These are phyloP conservation scores for Coryphaenoides rupestris DNA, from an alignment of 2,113 vertebrate species.

Conservation along the genomic window DNA sequence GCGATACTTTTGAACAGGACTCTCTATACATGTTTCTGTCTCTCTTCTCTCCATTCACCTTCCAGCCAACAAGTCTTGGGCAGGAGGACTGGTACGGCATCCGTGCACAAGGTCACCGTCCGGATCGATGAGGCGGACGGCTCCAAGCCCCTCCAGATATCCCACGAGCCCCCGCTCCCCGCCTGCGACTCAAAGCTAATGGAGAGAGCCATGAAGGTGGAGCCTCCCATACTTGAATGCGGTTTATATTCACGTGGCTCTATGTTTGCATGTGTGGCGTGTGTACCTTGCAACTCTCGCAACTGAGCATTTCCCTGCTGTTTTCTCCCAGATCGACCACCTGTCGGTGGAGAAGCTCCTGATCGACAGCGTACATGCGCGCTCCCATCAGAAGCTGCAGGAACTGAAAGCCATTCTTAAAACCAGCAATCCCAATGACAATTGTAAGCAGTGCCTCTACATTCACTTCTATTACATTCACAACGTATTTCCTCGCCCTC, in stretches of 20 bases:
- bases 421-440: constrained; percentile 86
- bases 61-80: constrained; percentile 94
- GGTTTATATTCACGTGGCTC: background rate
- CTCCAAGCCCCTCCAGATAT: constrained; percentile 97
- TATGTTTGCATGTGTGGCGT: background rate
- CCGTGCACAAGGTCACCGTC: constrained; percentile 95
- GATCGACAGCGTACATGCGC: constrained; percentile 95
- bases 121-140: constrained; percentile 94
- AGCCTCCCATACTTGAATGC: background rate
- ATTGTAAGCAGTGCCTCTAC: constrained; percentile 75
- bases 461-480: background rate
- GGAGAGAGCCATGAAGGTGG: constrained; percentile 95
- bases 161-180: constrained; percentile 94
- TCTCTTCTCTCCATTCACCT: constrained; percentile 35
- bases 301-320: background rate
- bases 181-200: constrained; percentile 92
- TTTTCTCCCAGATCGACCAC: constrained; percentile 90
- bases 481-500: background rate
- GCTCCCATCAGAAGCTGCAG: constrained; percentile 96
- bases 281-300: background rate
- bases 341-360: constrained; percentile 96
- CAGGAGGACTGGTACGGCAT: constrained; percentile 90
- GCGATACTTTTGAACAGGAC: too few relatives aligned
- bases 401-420: constrained; percentile 95
- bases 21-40: too few relatives aligned